phyloP scores from a whole-genome alignment of 2,797 vertebrate species.

The Malacoctenus gilli region DNA sequence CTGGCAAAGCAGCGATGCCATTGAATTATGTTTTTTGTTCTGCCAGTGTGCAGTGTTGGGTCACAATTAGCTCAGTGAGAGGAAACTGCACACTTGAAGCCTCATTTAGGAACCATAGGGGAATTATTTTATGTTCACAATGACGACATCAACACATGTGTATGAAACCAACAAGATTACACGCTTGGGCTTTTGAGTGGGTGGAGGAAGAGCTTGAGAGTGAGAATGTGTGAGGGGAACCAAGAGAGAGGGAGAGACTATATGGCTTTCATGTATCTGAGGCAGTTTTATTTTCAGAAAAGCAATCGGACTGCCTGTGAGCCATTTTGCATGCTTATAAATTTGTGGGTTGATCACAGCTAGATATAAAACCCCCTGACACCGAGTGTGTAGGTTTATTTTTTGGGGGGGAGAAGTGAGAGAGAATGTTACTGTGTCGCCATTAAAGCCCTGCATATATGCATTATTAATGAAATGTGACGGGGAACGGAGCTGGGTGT shows the following conservation, averaged over 20 bases:
- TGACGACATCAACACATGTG: constrained; percentile 80
- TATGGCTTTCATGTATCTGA: constrained; percentile 65
- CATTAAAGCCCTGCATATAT: constrained; percentile 72
- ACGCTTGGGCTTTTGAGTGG: constrained; percentile 77
- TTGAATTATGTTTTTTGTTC: constrained; percentile 29
- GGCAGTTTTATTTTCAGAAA: constrained; percentile 62
- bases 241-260: constrained; percentile 46
- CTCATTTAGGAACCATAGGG: constrained; percentile 54
- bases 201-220: constrained; percentile 71
- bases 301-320: constrained; percentile 45
- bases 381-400: constrained; percentile 43
- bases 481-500: constrained; percentile 67
- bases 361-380: constrained; percentile 50
- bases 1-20: constrained; percentile 17
- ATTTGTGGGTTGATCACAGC: constrained; percentile 56
- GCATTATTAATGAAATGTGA: constrained; percentile 80
- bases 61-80: constrained; percentile 37
- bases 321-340: constrained; percentile 52
- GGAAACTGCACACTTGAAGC: constrained; percentile 34
- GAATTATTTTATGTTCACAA: constrained; percentile 69
- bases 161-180: constrained; percentile 77
- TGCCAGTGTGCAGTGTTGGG: constrained; percentile 27
- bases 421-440: constrained; percentile 61
- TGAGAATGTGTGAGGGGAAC: constrained; percentile 56
- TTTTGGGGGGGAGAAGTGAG: constrained; percentile 31